Evolutionary conservation across 2,888 invertebrate genomes (phyloP).

Genomic region (Eupithecia dodoneata): DNA sequence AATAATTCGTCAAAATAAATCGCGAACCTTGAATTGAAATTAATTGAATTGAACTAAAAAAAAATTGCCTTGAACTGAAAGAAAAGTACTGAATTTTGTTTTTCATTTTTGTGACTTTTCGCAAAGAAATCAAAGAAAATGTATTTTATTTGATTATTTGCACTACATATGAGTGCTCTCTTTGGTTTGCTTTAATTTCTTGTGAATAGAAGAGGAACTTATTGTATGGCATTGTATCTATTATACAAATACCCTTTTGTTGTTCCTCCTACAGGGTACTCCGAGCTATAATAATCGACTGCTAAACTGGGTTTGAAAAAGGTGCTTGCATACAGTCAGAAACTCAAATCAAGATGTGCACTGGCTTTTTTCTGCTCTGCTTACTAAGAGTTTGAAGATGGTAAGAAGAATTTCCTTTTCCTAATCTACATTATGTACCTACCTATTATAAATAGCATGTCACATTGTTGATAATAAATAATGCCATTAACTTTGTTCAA

Average conservation of each 20-base stretch:
- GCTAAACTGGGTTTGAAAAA: not conserved
- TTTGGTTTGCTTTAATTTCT: not conserved
- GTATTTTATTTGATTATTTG: not conserved
- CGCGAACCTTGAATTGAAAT: slow-evolving; percentile 1
- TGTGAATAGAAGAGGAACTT: not conserved
- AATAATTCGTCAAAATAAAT: too few species aligned
- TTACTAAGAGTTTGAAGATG: not conserved
- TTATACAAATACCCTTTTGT: not conserved
- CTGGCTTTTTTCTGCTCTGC: not conserved
- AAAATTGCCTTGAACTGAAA: not conserved
- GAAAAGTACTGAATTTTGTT: not conserved
- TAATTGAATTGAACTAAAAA: too few species aligned
- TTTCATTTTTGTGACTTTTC: not conserved
- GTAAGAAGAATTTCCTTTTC: not conserved
- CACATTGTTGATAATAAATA: not conserved
- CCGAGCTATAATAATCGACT: not conserved
- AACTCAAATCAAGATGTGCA: not conserved
- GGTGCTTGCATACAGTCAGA: not conserved
- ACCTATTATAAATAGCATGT: not conserved
- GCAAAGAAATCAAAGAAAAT: not conserved
- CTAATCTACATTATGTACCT: not conserved
- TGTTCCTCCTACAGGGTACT: not conserved
- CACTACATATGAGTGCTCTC: not conserved
- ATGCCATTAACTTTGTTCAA: not conserved
- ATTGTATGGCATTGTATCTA: not conserved